Base-by-base conservation (phyloP, 2,113 vertebrate genomes). In the Notothenia rossii region DNA sequence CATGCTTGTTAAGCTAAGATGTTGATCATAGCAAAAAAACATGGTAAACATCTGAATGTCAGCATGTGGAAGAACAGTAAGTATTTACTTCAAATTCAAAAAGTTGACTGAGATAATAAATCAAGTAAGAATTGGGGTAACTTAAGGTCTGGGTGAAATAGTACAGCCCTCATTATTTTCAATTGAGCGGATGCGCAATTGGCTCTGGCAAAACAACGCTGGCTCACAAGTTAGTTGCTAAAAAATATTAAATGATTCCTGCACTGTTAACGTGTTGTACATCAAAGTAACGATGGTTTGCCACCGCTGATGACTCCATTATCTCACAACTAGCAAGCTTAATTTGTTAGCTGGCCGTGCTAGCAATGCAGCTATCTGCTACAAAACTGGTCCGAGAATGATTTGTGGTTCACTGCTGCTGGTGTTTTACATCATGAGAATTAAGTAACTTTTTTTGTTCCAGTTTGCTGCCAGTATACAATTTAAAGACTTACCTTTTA, bases 241-340 rank as follows among this genome's bases (percentile, higher is more conserved):
- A 40, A 40, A 1, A 8, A 40, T 40, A 40, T 40, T 7, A 7
- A 40, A 7, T 40, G 0, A 40, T 40, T 36, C 36, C 7, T 40
- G 7, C 36, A 40, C 36, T 7, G 29, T 29, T 29, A 29, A 29
- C 29, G 29, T 1, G 36, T 40, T 40, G 36, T 40, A 7, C 5
- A 25, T 14, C 15, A 36, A 13, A 11, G 10, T 22, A 11, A 55
- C 11, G 29, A 40, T 55, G 29, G 58, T 36, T 4, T 49, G n/a
- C 20, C 14, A 50, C 14, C 3, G 4, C 9, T 40, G 64, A 45
- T 75, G 75, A 68, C 43, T 60, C 29, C 9, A 25, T 72, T 29
- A 67, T 33, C 61, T 72, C 48, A 53, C 40, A 22, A 63, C 46
- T 20, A 46, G 40, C 60, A 20, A 63, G n/a, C 5, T 12, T 66